These are phyloP conservation scores for Rhopalosiphum nymphaeae DNA, from an alignment of 2,888 invertebrate species.

Conservation along the genomic window DNA sequence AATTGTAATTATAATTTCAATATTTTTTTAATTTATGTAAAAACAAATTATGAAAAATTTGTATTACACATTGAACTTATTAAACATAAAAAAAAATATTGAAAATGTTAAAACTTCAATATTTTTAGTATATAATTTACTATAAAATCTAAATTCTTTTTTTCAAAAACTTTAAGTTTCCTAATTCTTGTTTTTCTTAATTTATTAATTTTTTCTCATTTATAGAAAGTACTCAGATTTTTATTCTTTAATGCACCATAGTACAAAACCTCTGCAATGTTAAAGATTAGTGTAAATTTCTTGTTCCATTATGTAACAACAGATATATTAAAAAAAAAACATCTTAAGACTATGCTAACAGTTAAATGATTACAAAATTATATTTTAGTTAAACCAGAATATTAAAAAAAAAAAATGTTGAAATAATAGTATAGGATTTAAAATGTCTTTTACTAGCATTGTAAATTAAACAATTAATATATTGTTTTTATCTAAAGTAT, in stretches of 20 bases:
- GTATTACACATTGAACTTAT: background rate
- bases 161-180: too few relatives aligned
- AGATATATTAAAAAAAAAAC: background rate
- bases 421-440: background rate
- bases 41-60: background rate
- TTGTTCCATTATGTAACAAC: background rate
- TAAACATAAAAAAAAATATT: background rate
- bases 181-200: too few relatives aligned
- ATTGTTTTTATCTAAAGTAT: background rate
- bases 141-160: background rate
- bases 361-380: background rate
- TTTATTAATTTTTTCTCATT: background rate
- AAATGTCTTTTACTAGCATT: background rate
- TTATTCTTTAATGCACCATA: background rate
- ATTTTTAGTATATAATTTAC: background rate
- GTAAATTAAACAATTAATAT: background rate
- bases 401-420: background rate
- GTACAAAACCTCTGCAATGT: background rate
- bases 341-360: background rate
- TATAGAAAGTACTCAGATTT: background rate
- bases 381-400: background rate
- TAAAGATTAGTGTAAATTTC: background rate
- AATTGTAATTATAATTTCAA: background rate
- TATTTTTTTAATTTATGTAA: background rate
- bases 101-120: background rate